Percentiles rank a stretch among this genome's conserved stretches.
Conservation (phyloP, 2,888 invertebrate species). For the Osedax frankpressi region DNA sequence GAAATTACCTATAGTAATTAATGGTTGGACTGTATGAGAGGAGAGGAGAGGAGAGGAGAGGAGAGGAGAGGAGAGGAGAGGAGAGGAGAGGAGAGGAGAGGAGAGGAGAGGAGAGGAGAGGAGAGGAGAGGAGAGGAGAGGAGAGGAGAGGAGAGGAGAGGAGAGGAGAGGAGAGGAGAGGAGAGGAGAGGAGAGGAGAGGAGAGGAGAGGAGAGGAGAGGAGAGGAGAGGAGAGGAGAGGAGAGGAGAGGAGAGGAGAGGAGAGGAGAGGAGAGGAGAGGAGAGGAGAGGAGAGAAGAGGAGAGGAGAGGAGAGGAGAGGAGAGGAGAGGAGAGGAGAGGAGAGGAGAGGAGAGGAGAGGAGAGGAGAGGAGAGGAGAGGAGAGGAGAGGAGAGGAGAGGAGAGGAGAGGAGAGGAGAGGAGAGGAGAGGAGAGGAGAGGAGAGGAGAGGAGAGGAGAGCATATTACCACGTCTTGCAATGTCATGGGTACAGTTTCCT, state of each 20-base stretch:
- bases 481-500: neutral
- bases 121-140: conserved; percentile 15
- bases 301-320: conserved; percentile 16
- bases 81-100: conserved; percentile 16
- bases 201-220: conserved; percentile 9
- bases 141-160: conserved; percentile 9
- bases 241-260: conserved; percentile 7
- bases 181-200: conserved; percentile 10
- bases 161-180: conserved; percentile 11
- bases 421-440: conserved; percentile 16
- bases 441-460: conserved; percentile 11
- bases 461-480: neutral
- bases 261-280: conserved; percentile 7
- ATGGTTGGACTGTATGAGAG: too few species aligned
- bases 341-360: conserved; percentile 16
- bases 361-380: conserved; percentile 16
- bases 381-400: conserved; percentile 16
- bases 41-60: conserved; percentile 10
- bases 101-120: conserved; percentile 16
- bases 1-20: neutral
- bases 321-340: conserved; percentile 16
- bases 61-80: conserved; percentile 14
- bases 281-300: conserved; percentile 7
- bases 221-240: conserved; percentile 8
- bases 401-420: conserved; percentile 16